A percentile compares a stretch with the other conserved stretches of the same genome.
Conservation (phyloP, 2,113 vertebrate species). For the Vidua macroura region DNA sequence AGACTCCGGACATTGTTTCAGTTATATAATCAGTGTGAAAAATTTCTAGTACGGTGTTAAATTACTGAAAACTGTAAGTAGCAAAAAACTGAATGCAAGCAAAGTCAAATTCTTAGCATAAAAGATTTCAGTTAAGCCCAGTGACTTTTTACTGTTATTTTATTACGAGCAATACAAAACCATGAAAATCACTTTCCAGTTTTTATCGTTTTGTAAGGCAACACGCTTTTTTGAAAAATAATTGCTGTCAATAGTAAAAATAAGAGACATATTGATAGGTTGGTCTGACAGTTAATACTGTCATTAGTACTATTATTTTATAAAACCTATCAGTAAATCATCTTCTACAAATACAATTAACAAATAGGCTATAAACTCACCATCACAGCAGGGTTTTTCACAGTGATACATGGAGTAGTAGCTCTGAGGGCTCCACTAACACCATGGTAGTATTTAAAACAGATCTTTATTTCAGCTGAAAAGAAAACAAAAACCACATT, state of each 20-base stretch:
- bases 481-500: constrained; percentile 8
- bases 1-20: background rate
- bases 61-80: background rate
- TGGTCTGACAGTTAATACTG: background rate
- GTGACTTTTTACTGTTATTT: background rate
- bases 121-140: background rate
- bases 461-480: constrained; percentile 97
- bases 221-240: background rate
- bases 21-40: background rate
- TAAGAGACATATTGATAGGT: background rate
- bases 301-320: background rate
- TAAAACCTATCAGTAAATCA: background rate
- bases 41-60: background rate
- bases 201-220: background rate
- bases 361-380: constrained; percentile 70
- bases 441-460: constrained; percentile 98
- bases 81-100: background rate
- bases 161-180: background rate
- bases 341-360: background rate
- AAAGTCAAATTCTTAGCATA: background rate
- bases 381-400: constrained; percentile 93
- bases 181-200: background rate
- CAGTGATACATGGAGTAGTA: constrained; percentile 95
- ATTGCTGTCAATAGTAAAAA: background rate
- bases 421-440: constrained; percentile 94